A percentile compares a stretch with the other conserved stretches of the same genome.
Conservation (phyloP, 2,113 vertebrate genomes). For the Sceloporus undulatus region DNA sequence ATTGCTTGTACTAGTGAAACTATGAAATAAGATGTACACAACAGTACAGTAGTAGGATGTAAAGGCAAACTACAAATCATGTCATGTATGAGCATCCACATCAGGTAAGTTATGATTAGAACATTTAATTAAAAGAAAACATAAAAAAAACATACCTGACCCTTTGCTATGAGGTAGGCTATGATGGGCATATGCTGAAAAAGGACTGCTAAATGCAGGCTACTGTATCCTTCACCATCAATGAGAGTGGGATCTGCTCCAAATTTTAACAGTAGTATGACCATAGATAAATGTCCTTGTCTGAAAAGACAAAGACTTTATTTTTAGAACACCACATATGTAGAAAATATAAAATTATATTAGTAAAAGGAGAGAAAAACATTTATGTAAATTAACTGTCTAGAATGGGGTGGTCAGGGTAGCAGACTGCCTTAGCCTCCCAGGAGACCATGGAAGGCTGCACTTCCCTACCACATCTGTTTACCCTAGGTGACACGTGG, state of each 20-base stretch:
- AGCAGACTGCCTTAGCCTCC: no score
- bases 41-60: neutral
- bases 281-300: conserved; percentile 96
- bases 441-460: no score
- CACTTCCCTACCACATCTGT: no score
- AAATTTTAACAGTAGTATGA: conserved; percentile 88
- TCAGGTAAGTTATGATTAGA: accelerated
- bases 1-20: neutral
- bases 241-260: conserved; percentile 90
- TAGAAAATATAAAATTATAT: neutral
- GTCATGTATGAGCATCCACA: neutral
- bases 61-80: neutral
- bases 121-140: conserved; percentile 1
- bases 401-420: no score
- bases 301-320: conserved; percentile 69
- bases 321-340: conserved; percentile 6
- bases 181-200: conserved; percentile 96
- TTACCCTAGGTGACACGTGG: no score
- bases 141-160: conserved; percentile 83
- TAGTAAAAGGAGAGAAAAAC: neutral
- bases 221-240: conserved; percentile 92
- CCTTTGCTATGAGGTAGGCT: conserved; percentile 94
- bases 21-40: neutral
- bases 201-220: conserved; percentile 93
- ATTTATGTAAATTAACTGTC: no score